Conservation (phyloP, 2,797 vertebrate species). For the Hydrolagus colliei region DNA sequence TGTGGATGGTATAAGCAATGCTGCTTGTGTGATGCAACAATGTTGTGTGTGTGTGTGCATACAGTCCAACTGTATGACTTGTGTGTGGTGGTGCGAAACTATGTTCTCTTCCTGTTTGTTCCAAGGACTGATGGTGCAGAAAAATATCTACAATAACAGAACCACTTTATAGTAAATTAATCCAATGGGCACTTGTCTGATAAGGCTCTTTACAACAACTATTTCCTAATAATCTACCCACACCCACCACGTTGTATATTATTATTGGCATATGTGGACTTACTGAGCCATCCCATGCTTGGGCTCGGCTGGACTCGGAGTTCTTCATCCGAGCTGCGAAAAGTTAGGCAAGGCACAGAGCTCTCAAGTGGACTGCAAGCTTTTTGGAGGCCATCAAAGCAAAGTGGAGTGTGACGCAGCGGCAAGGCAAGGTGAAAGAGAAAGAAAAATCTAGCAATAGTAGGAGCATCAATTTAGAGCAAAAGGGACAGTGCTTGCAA, state of each 20-base stretch:
- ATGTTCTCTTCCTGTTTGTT: neutral
- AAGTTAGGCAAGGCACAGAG: constrained; percentile 86
- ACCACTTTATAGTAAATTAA: neutral
- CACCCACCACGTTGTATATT: neutral
- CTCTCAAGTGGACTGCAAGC: constrained; percentile 84
- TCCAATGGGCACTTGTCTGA: neutral
- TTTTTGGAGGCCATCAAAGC: constrained; percentile 44
- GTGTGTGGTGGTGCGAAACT: no score
- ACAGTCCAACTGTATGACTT: no score
- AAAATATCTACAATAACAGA: neutral
- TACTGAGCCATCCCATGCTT: constrained; percentile 96
- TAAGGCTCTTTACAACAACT: no score
- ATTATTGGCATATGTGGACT: constrained; percentile 50
- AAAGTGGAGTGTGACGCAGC: constrained; percentile 43
- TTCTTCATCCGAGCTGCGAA: constrained; percentile 74
- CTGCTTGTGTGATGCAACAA: no score
- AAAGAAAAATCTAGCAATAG: constrained; percentile 37
- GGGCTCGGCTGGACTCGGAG: constrained; percentile 71
- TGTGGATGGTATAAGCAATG: no score
- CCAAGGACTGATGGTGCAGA: neutral
- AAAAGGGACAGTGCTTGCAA: constrained; percentile 15
- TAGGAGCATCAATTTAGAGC: constrained; percentile 18
- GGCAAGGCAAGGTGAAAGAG: constrained; percentile 49
- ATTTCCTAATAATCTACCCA: neutral
- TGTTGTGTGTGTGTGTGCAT: no score